A percentile compares a stretch with the other conserved stretches of the same genome.
Evolutionary conservation across 2,888 invertebrate genomes (phyloP).

Genomic region (Pemphredon lugubris): DNA sequence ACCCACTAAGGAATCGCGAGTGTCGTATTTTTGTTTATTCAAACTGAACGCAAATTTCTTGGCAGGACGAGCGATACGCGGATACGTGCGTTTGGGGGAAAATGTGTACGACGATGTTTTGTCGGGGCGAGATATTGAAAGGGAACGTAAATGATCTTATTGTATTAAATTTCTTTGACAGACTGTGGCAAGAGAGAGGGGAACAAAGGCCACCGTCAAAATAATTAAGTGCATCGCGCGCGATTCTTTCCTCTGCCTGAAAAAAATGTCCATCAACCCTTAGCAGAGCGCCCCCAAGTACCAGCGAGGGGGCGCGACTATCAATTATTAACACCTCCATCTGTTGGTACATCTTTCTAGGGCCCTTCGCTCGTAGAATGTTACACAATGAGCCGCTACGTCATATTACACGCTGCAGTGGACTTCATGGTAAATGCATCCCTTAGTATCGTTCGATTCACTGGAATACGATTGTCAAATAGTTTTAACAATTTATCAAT

Average conservation of each 20-base stretch:
- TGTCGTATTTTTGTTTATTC: too few species aligned
- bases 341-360: conserved; percentile 77
- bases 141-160: conserved; percentile 3
- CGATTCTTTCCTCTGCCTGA: conserved; percentile 50
- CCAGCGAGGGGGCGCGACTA: conserved; percentile 76
- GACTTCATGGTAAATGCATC: conserved; percentile 65
- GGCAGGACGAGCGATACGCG: too few species aligned
- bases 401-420: conserved; percentile 71
- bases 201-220: conserved; percentile 38
- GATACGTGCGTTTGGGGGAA: not conserved
- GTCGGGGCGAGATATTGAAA: not conserved
- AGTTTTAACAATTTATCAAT: too few species aligned
- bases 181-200: conserved; percentile 10
- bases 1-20: too few species aligned
- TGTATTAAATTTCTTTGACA: conserved; percentile 8
- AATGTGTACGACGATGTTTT: not conserved
- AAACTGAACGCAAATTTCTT: too few species aligned
- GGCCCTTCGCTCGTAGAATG: conserved; percentile 51
- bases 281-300: conserved; percentile 58
- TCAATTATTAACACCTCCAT: conserved; percentile 81
- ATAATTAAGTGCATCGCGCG: conserved; percentile 46
- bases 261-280: conserved; percentile 50
- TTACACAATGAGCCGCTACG: conserved; percentile 67
- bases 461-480: too few species aligned
- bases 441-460: conserved; percentile 5